phyloP scores from a whole-genome alignment of 2,888 invertebrate genomes.

The Xanthia icteritia region DNA sequence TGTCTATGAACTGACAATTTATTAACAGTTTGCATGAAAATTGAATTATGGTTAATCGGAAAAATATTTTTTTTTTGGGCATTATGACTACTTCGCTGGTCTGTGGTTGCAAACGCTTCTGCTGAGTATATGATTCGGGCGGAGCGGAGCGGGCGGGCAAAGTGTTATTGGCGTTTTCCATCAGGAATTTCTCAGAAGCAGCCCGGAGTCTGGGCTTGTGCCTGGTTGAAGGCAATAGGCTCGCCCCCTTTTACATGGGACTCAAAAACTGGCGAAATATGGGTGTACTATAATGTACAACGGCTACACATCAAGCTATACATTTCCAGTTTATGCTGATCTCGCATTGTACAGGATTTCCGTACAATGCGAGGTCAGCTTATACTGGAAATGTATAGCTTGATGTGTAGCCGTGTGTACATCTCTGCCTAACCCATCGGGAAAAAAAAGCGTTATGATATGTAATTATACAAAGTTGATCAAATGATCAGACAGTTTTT shows the following conservation, averaged over 20 bases:
- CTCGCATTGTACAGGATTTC: too few relatives aligned
- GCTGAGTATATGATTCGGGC: too few relatives aligned
- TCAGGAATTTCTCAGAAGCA: background rate
- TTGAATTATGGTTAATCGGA: constrained; percentile 30
- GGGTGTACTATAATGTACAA: background rate
- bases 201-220: too few relatives aligned
- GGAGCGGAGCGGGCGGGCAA: too few relatives aligned
- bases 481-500: background rate
- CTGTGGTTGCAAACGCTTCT: background rate
- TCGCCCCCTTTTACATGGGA: background rate
- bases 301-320: too few relatives aligned
- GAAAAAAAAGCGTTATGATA: background rate
- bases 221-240: background rate
- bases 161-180: background rate
- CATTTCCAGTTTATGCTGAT: too few relatives aligned
- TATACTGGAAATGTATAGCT: too few relatives aligned
- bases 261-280: background rate
- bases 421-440: background rate
- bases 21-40: constrained; percentile 49
- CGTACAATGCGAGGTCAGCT: too few relatives aligned
- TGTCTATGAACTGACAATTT: constrained; percentile 72
- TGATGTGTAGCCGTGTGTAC: too few relatives aligned
- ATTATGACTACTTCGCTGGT: background rate
- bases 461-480: constrained; percentile 3
- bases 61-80: constrained; percentile 20